These are phyloP conservation scores for Drosophila fuyamai DNA, from an alignment of 1,140 invertebrate genomes.

Conservation along the genomic window DNA sequence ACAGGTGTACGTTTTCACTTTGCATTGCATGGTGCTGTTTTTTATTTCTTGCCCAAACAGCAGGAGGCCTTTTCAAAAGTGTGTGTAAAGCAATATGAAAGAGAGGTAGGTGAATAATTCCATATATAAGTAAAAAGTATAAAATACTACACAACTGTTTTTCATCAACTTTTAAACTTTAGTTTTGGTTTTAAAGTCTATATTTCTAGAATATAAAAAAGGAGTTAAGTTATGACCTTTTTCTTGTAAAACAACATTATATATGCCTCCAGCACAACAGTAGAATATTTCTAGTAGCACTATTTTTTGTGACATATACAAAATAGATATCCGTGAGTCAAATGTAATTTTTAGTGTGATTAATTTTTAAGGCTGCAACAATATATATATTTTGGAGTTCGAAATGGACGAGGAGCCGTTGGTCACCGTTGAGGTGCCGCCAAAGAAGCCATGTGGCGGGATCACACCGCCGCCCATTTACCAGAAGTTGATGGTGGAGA, in stretches of 20 bases:
- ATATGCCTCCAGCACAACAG: too few species aligned
- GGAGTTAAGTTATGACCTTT: too few species aligned
- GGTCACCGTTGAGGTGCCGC: background rate
- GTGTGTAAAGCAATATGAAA: background rate
- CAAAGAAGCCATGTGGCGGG: conserved; percentile 25
- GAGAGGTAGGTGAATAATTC: background rate
- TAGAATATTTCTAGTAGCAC: background rate
- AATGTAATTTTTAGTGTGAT: background rate
- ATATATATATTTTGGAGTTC: conserved; percentile 19
- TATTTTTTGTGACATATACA: background rate
- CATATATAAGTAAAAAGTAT: background rate
- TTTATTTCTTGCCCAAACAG: conserved; percentile 5
- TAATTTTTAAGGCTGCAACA: background rate
- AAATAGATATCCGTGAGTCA: background rate
- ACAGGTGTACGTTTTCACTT: conserved; percentile 6
- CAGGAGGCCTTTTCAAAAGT: background rate
- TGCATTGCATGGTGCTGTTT: conserved; percentile 7
- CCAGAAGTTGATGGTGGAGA: conserved; percentile 71
- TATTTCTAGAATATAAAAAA: background rate
- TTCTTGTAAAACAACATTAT: too few species aligned
- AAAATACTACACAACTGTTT: background rate
- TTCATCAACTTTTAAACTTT: too few species aligned
- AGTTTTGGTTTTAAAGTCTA: background rate
- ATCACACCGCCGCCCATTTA: conserved; percentile 31
- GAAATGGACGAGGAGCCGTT: background rate